Evolutionary conservation across 2,888 invertebrate genomes (phyloP).

Genomic region (Linyphia triangularis): DNA sequence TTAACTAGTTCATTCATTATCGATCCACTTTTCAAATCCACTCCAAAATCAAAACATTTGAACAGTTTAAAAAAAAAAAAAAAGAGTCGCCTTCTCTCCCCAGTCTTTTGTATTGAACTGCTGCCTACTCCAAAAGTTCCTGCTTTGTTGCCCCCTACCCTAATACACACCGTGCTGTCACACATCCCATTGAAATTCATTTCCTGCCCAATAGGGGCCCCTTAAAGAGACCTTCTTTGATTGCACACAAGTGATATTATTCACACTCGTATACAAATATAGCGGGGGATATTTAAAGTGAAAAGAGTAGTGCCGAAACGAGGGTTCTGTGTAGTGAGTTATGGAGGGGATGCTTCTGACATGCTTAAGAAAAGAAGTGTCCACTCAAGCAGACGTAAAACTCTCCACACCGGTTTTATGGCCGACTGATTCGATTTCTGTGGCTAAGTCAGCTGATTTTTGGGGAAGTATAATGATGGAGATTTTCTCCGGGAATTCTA

Average conservation of each 20-base stretch:
- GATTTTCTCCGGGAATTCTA: neutral
- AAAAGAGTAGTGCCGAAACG: neutral
- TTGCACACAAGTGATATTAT: constrained; percentile 35
- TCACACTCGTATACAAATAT: constrained; percentile 54
- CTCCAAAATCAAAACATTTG: constrained; percentile 14
- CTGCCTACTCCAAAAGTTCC: neutral
- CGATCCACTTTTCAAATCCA: no score
- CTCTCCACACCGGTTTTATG: constrained; percentile 42
- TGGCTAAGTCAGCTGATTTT: constrained; percentile 17
- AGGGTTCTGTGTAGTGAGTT: constrained; percentile 25
- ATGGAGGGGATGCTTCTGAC: constrained; percentile 40
- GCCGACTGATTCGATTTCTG: constrained; percentile 37
- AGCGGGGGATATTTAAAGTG: constrained; percentile 20
- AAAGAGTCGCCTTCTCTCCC: neutral
- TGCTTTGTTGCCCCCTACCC: constrained; percentile 43
- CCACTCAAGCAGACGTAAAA: constrained; percentile 40
- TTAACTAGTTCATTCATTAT: no score
- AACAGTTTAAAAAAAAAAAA: neutral
- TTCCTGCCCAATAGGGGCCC: constrained; percentile 32
- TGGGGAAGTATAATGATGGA: constrained; percentile 6
- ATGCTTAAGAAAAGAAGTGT: constrained; percentile 35
- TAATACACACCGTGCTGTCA: constrained; percentile 38
- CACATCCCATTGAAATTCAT: constrained; percentile 64
- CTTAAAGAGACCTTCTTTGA: constrained; percentile 4
- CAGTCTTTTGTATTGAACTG: neutral